Evolutionary conservation across 2,113 vertebrate species (phyloP).

Genomic region (Rhabdomys dilectus): DNA sequence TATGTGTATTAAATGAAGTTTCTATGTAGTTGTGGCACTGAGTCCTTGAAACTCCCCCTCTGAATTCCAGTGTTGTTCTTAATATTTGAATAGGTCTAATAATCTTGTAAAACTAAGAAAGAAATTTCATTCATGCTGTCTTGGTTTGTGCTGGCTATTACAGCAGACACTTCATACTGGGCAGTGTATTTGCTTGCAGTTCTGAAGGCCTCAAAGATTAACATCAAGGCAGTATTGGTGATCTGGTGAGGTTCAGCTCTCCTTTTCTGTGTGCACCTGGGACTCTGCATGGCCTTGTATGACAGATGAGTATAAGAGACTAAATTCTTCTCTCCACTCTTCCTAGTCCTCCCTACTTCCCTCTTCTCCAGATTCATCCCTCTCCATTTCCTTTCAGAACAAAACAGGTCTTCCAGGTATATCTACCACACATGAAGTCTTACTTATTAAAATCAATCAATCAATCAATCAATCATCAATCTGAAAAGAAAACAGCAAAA

Average conservation of each 20-base stretch:
- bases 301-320: neutral
- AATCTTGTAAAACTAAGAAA: neutral
- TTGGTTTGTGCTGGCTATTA: neutral
- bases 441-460: neutral
- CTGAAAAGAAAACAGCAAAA: neutral
- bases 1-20: neutral
- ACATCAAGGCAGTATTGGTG: neutral
- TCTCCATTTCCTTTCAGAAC: neutral
- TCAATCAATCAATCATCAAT: neutral
- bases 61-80: neutral
- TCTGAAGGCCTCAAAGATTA: neutral
- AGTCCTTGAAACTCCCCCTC: neutral
- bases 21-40: neutral
- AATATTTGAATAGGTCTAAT: conserved; percentile 11
- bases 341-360: neutral
- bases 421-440: neutral
- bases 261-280: no score
- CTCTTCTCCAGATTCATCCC: neutral
- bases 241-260: neutral
- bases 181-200: neutral
- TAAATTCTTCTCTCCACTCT: neutral
- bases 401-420: neutral
- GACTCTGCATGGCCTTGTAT: neutral
- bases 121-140: neutral
- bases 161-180: neutral